Evolutionary conservation across 2,113 vertebrate species (phyloP), one percentile per base, ranked within the genome.

Genomic region (Eptatretus burgeri): DNA sequence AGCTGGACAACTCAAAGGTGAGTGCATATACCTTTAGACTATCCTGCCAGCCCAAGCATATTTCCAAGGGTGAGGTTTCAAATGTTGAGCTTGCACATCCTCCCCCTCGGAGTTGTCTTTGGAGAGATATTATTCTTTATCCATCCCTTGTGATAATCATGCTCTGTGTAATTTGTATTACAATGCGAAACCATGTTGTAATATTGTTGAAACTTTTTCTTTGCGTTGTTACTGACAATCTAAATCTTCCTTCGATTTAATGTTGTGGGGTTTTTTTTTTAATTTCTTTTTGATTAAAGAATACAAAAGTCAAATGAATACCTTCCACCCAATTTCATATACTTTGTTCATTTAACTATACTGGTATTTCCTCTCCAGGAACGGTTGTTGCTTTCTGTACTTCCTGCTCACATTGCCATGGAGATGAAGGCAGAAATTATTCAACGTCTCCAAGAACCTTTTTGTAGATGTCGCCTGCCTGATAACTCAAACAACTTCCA

Each of bases 351-450:
- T 41, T 41, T 41, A 41, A 41, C 27, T 41, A 51, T 19, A 63
- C 17, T 27, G 51, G 20, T 56, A 52, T 19, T 18, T 69, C 64
- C 66, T 52, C 69, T 66, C 51, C 63, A 96, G 89, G 89, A 96
- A 66, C 82, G 89, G 51, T 82, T 96, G 51, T 76, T 96, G 5
- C 76, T 96, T 65, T 96, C 89, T 51, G 71, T 96, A 69, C 77
- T 96, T 66, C 89, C 89, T 1, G 86, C 88, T 64, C 89, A 96
- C 71, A 96, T 96, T 16, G 89, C 89, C 66, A 82, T 86, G 70
- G 86, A 93, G 66, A 96, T 96, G 89, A 96, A 96, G 68, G 85
- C 84, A 1, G 89, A 96, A 76, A 96, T 96, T 72, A 96, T 96
- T 70, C 88, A 93, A 75, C 77, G 89, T 67, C 75, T 96, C 19